These are phyloP conservation scores for Procambarus virginalis DNA, from an alignment of 1,140 invertebrate species.

Conservation along the genomic window DNA sequence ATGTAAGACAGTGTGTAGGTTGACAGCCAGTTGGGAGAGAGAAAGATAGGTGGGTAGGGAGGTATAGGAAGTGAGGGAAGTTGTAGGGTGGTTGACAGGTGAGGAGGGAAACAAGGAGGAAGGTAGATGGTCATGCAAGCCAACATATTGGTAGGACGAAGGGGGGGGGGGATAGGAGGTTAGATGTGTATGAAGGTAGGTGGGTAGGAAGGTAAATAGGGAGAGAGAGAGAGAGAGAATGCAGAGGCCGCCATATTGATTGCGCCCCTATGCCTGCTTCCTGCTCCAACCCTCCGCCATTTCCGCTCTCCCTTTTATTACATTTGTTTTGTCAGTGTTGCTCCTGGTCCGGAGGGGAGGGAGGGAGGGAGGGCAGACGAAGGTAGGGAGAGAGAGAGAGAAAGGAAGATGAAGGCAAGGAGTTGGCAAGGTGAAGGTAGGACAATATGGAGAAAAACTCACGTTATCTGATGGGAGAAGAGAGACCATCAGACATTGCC, in stretches of 20 bases:
- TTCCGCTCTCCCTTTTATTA: slow-evolving; percentile 38
- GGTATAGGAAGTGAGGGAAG: too few species aligned
- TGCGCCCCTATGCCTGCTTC: slow-evolving; percentile 32
- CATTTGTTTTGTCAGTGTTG: slow-evolving; percentile 40
- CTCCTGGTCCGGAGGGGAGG: not conserved
- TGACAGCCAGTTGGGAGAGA: too few species aligned
- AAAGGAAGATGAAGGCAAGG: not conserved
- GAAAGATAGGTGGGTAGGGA: too few species aligned
- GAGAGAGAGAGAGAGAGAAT: not conserved
- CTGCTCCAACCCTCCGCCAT: not conserved
- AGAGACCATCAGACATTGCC: not conserved
- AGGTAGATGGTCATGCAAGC: too few species aligned
- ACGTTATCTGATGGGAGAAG: not conserved
- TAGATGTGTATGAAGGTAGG: too few species aligned
- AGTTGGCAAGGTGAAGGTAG: not conserved
- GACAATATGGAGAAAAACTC: not conserved
- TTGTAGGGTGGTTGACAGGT: too few species aligned
- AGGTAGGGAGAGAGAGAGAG: not conserved
- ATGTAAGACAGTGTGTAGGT: too few species aligned
- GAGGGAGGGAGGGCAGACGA: not conserved
- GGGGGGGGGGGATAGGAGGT: too few species aligned
- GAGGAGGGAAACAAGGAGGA: too few species aligned
- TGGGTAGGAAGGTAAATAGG: not conserved
- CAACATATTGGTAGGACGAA: too few species aligned
- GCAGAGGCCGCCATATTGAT: slow-evolving; percentile 24